Base-by-base conservation (phyloP, 2,113 vertebrate genomes). In the Speoplatyrhinus poulsoni region DNA sequence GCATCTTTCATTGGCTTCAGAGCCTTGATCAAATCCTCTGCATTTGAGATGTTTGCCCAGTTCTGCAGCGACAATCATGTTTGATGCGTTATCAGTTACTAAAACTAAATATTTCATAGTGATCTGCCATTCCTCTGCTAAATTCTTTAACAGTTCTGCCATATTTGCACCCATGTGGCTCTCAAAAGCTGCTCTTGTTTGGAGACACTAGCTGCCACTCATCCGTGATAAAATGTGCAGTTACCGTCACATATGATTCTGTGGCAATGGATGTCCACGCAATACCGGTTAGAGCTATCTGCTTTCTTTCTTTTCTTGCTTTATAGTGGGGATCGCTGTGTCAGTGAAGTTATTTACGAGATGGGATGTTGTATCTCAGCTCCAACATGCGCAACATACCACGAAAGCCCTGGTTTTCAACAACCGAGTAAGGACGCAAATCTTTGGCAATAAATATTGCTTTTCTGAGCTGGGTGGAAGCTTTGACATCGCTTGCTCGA, bases 151-250 rank as follows among this genome's bases (percentile, higher is more conserved):
- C 54, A 48, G 36, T 7, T 17, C 61, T 15, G 26, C 36, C 19
- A 76, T 26, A 59, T 66, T 49, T 15, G 63, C 41, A n/a, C 68
- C 63, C 3, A 58, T 76, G 46, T 66, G 74, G 33, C 41, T 71
- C 55, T 67, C 68, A 54, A 32, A 48, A 62, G 70, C 48, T 6
- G 33, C 33, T 70, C 73, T 66, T 36, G 60, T 71, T 56, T 56
- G 52, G n/a, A 63, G 60, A 71, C 49, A 12, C n/a, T 53, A 71
- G 69, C 48, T 60, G 60, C 55, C 66, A 75, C 9, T 75, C 33
- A 32, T 49, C 15, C 47, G 41, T 48, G 15, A 69, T 69, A 47
- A 59, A 60, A 53, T 62, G 53, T 26, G 65, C 68, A 10, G 73
- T 73, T 53, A 69, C 53, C 60, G 65, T 69, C n/a, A 63, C 53